Percentiles rank a stretch among this genome's conserved stretches.
These are phyloP conservation scores for Hoplostethus atlanticus DNA, from an alignment of 2,797 vertebrate genomes.

Conservation along the genomic window DNA sequence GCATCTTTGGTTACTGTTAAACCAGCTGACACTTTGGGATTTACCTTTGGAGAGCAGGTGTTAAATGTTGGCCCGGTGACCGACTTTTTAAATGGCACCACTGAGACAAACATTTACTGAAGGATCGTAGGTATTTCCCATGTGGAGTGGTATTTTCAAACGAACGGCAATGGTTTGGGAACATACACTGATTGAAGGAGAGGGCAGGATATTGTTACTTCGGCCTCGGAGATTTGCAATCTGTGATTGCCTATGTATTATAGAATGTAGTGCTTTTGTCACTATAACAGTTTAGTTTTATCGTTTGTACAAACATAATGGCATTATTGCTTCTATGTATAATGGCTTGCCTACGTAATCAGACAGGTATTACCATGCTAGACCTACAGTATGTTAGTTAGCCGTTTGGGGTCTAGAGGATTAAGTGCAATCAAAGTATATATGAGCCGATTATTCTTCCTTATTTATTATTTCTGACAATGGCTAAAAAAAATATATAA, in stretches of 20 bases:
- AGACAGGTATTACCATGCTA: conserved; percentile 77
- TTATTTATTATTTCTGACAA: conserved; percentile 86
- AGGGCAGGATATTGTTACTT: conserved; percentile 72
- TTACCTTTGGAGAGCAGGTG: conserved; percentile 14
- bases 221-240: conserved; percentile 92
- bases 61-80: conserved; percentile 26
- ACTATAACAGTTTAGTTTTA: conserved; percentile 83
- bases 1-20: conserved; percentile 26
- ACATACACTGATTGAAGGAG: conserved; percentile 36
- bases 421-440: conserved; percentile 93
- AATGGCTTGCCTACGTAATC: conserved; percentile 77
- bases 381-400: conserved; percentile 82
- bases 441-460: conserved; percentile 88
- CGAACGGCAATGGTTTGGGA: conserved; percentile 48
- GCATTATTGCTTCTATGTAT: conserved; percentile 71
- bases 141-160: conserved; percentile 41
- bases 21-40: conserved; percentile 11
- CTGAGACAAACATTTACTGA: conserved; percentile 10
- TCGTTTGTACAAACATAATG: conserved; percentile 84
- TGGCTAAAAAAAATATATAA: conserved; percentile 59
- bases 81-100: conserved; percentile 8
- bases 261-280: conserved; percentile 89
- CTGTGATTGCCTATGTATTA: conserved; percentile 97
- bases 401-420: conserved; percentile 83
- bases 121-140: conserved; percentile 16